A percentile compares a stretch with the other conserved stretches of the same genome.
These are phyloP conservation scores for Capreolus pygargus DNA, from an alignment of 2,113 vertebrate genomes.

Conservation along the genomic window DNA sequence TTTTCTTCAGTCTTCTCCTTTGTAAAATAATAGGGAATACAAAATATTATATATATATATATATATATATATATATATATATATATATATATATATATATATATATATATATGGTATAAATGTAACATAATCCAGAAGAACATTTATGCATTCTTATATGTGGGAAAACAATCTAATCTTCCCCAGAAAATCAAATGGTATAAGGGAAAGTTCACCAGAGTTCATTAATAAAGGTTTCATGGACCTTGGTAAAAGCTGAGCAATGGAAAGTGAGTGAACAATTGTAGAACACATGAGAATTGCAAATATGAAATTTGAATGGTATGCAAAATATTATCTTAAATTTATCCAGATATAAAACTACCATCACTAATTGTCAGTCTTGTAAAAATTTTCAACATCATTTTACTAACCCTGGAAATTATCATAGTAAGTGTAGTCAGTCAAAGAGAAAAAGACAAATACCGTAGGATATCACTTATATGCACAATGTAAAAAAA, in stretches of 20 bases:
- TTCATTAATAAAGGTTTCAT: not conserved
- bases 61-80: not conserved
- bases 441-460: not conserved
- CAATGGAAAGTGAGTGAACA: not conserved
- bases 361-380: not conserved
- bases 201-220: not conserved
- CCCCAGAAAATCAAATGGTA: not conserved
- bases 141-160: not conserved
- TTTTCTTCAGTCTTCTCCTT: not conserved
- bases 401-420: not conserved
- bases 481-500: not conserved
- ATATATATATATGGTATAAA: too few relatives aligned
- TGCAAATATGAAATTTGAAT: not conserved
- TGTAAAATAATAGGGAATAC: not conserved
- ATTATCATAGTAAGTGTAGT: not conserved
- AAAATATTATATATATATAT: not conserved
- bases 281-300: not conserved
- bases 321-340: not conserved
- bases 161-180: not conserved
- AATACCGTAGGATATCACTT: not conserved
- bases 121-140: not conserved
- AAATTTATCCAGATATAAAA: not conserved
- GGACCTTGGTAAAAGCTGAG: not conserved
- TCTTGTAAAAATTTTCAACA: not conserved
- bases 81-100: too few relatives aligned